A percentile compares a stretch with the other conserved stretches of the same genome.
Evolutionary conservation across 2,888 invertebrate species (phyloP).

Genomic region (Pteria penguin): DNA sequence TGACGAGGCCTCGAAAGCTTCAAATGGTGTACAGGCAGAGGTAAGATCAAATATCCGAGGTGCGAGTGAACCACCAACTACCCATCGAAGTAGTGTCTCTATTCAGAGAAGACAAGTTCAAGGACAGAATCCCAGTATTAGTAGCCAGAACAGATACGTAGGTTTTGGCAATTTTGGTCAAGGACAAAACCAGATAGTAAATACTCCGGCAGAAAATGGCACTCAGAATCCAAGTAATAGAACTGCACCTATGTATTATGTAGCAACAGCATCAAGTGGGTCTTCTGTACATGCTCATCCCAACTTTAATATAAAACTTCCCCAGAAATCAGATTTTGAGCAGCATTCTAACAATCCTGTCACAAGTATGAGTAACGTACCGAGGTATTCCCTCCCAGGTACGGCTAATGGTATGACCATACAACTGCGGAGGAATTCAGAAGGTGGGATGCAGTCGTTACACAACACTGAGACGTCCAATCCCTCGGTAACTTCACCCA

Average conservation of each 20-base stretch:
- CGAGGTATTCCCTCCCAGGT: constrained; percentile 1
- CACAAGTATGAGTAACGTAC: not conserved
- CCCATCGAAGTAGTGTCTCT: constrained; percentile 13
- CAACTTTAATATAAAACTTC: constrained; percentile 16
- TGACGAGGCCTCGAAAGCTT: not conserved
- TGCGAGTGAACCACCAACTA: not conserved
- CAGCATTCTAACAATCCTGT: not conserved
- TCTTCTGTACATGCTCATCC: not conserved
- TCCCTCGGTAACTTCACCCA: constrained; percentile 8
- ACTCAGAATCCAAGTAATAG: not conserved
- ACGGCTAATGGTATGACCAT: constrained; percentile 8
- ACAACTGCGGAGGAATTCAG: constrained; percentile 17
- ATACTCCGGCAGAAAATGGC: not conserved
- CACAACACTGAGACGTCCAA: not conserved
- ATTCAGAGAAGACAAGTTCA: constrained; percentile 3
- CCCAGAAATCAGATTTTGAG: constrained; percentile 16
- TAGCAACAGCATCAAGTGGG: not conserved
- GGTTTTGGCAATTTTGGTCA: not conserved
- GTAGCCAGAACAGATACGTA: not conserved
- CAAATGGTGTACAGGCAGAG: not conserved
- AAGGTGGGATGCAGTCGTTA: constrained; percentile 3
- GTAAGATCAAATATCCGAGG: not conserved
- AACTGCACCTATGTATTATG: not conserved
- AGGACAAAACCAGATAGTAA: not conserved
- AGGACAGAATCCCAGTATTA: not conserved